Percentiles rank a stretch among this genome's conserved stretches.
phyloP scores from a whole-genome alignment of 2,888 invertebrate genomes.

The Luffia ferchaultella region DNA sequence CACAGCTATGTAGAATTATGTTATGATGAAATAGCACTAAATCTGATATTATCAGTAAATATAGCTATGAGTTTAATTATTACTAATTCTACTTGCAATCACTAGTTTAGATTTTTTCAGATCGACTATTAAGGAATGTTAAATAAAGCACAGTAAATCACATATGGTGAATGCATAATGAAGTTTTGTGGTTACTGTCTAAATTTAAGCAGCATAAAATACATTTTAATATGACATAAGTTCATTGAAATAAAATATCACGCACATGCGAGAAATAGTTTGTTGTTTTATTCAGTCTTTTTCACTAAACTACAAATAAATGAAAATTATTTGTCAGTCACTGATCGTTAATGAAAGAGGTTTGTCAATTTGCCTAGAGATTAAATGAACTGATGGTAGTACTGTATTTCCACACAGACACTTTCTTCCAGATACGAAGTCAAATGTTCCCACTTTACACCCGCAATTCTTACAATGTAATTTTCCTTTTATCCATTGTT shows the following conservation, averaged over 20 bases:
- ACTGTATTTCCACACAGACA: constrained; percentile 65
- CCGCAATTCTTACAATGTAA: constrained; percentile 69
- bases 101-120: no score
- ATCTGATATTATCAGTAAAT: no score
- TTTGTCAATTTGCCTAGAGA: constrained; percentile 70
- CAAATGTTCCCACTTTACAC: constrained; percentile 70
- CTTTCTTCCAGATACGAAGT: constrained; percentile 70
- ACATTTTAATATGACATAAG: constrained; percentile 22
- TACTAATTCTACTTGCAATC: no score
- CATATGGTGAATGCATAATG: not conserved
- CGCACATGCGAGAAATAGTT: constrained; percentile 54
- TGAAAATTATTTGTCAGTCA: not conserved
- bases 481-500: constrained; percentile 74
- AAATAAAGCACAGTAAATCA: not conserved
- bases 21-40: no score
- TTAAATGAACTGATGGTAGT: constrained; percentile 68
- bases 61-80: no score
- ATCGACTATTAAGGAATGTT: no score
- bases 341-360: constrained; percentile 17
- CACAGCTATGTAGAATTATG: no score
- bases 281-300: constrained; percentile 26
- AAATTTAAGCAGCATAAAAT: not conserved
- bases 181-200: not conserved
- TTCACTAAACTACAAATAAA: not conserved
- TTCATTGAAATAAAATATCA: constrained; percentile 59